A percentile compares a stretch with the other conserved stretches of the same genome.
Conservation (phyloP, 1,140 invertebrate genomes). For the Tenebrio molitor region DNA sequence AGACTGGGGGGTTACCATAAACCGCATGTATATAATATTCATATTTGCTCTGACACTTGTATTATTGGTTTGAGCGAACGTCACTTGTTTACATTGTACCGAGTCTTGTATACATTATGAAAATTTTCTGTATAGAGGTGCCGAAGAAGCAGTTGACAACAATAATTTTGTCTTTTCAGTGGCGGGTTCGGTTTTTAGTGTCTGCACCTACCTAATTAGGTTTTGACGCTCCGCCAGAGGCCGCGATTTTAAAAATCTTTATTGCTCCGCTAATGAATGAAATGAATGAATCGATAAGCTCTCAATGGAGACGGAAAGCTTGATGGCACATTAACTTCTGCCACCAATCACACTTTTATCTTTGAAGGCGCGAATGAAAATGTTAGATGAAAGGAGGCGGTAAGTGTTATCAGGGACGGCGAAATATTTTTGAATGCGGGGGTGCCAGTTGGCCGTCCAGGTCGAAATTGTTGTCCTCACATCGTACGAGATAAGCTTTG, state of each 20-base stretch:
- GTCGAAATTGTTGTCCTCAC: too few relatives aligned
- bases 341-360: constrained; percentile 13
- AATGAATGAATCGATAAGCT: constrained; percentile 24
- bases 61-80: background rate
- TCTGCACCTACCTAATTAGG: background rate
- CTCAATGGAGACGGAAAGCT: constrained; percentile 21
- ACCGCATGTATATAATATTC: background rate
- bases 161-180: background rate
- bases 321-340: constrained; percentile 11
- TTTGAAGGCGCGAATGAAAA: background rate
- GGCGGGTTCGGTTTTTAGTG: background rate
- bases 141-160: background rate
- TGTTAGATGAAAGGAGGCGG: too few relatives aligned
- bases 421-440: too few relatives aligned
- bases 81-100: background rate
- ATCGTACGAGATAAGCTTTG: background rate
- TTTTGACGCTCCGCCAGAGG: background rate
- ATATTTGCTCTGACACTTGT: background rate
- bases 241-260: background rate
- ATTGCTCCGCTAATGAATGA: constrained; percentile 16
- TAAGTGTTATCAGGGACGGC: background rate
- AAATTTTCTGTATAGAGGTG: background rate
- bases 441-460: too few relatives aligned
- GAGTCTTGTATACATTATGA: background rate
- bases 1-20: background rate